Evolutionary conservation across 1,140 invertebrate species (phyloP).

Genomic region (Euura lappo): DNA sequence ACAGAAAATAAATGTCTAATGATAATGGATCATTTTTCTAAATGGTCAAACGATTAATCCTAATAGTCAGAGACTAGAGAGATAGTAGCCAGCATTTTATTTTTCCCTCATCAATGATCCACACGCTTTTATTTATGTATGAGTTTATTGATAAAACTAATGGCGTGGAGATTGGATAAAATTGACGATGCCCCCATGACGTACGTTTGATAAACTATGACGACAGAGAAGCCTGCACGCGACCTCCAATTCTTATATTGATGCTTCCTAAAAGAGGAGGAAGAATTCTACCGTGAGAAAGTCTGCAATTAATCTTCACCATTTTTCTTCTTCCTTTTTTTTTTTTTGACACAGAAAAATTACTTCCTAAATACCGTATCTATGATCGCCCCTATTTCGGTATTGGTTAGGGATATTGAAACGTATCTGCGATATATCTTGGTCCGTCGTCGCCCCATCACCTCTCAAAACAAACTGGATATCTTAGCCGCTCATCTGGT

Average conservation of each 20-base stretch:
- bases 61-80: too few species aligned
- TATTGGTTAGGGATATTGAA: too few species aligned
- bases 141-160: constrained; percentile 16
- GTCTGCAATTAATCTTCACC: too few species aligned
- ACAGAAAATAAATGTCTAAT: too few species aligned
- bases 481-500: background rate
- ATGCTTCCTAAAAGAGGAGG: too few species aligned
- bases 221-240: background rate
- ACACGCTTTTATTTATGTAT: background rate
- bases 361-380: too few species aligned
- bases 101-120: background rate
- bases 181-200: constrained; percentile 13
- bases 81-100: background rate
- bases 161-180: constrained; percentile 10
- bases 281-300: too few species aligned
- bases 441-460: background rate
- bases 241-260: background rate
- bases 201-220: background rate
- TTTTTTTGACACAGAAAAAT: too few species aligned
- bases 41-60: too few species aligned
- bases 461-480: background rate
- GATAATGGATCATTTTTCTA: too few species aligned
- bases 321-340: too few species aligned
- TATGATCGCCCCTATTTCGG: too few species aligned
- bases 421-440: background rate